These are phyloP conservation scores for Amphiprion ocellaris DNA, from an alignment of 2,113 vertebrate genomes.

Conservation along the genomic window DNA sequence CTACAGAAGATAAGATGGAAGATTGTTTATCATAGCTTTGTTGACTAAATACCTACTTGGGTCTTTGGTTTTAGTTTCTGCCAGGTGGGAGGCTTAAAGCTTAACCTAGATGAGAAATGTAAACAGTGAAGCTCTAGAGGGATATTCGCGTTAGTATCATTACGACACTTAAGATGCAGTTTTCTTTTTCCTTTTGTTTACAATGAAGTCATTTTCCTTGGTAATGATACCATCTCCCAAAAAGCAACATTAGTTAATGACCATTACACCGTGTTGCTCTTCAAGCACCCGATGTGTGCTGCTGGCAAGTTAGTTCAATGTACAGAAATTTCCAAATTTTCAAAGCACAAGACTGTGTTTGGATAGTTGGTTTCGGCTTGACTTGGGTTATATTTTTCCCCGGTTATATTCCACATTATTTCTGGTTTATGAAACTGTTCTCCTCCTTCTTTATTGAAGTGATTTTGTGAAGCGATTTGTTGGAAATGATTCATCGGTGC, in stretches of 20 bases:
- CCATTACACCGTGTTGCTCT: neutral
- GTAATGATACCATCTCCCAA: constrained; percentile 31
- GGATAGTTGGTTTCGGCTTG: neutral
- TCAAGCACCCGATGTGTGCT: neutral
- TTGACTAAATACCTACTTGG: neutral
- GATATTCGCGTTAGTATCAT: constrained; percentile 10
- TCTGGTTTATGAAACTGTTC: neutral
- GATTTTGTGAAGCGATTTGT: constrained; percentile 11
- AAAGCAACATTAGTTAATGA: constrained; percentile 7
- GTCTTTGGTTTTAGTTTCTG: neutral
- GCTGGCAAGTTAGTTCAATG: neutral
- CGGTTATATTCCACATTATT: neutral
- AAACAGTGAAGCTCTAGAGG: constrained; percentile 2
- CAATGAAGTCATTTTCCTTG: neutral
- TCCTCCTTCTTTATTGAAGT: constrained; percentile 8
- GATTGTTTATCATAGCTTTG: neutral
- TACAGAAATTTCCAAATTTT: neutral
- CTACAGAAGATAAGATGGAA: neutral
- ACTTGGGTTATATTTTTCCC: too few relatives aligned
- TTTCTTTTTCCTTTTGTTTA: too few relatives aligned
- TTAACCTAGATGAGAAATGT: neutral
- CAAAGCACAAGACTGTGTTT: neutral
- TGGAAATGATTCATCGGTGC: constrained; percentile 21
- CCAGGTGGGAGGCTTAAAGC: neutral
- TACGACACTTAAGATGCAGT: neutral